Evolutionary conservation across 2,113 vertebrate species (phyloP), one percentile per base, ranked within the genome.

Genomic region (Apaloderma vittatum): DNA sequence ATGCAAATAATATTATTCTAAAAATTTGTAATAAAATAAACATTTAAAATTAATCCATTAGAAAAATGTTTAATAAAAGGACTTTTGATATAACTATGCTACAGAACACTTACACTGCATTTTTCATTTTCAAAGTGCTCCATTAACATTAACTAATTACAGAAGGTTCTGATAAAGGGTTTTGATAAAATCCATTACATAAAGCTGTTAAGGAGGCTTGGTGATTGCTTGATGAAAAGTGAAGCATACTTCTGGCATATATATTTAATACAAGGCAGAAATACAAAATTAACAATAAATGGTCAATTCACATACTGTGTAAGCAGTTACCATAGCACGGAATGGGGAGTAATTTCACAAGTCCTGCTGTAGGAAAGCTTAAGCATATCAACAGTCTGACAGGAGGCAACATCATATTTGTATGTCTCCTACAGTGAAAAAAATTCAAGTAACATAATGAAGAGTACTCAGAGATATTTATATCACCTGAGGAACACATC

Each of bases 51-150:
- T 18, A 86, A 89, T 54, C 4, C 19, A 22, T 55, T 76, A 48
- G 9, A 21, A 79, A 89, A 84, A 46, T 48, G 3, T 5, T 84
- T 95, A 58, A 66, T 78, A 66, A 81, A 74, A 82, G 8, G 15
- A 57, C 5, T 51, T 86, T 72, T 36, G 1, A 21, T 29, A 15
- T 57, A 88, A 83, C 43, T 82, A n/a, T 13, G 7, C 20, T 80
- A 43, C 46, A 23, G 40, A 80, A 68, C 22, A 67, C 27, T 85
- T 37, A 63, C 7, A 66, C 4, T 8, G 16, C 9, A 68, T 63
- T 94, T 94, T 90, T 83, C 49, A 77, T 91, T 79, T 92, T 96
- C 51, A 37, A 84, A 96, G 61, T 73, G 19, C 16, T 85, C 43
- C 68, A 78, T 78, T 94, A 91, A 76, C 24, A 57, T 88, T 51